Evolutionary conservation across 2,888 invertebrate species (phyloP), one percentile per base, ranked within the genome.

Genomic region (Timema cristinae): DNA sequence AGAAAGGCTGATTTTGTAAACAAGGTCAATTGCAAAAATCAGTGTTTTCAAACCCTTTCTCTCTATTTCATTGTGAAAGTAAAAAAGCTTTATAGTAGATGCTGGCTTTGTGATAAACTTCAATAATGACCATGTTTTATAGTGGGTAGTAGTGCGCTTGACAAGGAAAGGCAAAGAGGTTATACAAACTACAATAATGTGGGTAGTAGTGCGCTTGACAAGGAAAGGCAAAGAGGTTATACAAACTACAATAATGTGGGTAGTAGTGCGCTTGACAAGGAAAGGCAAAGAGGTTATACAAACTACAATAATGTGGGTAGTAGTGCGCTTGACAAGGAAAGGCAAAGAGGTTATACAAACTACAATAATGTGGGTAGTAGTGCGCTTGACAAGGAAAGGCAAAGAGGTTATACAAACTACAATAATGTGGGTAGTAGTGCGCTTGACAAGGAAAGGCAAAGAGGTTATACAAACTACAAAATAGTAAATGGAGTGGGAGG

Each of bases 341-440:
- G 63, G 63, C 63, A 63, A 63, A 63, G 63, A 63, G 63, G 63
- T 63, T 63, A 63, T 63, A n/a, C n/a, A 63, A 63, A 63, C 63
- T 63, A 13, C 48, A 63, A 63, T 63, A 63, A 32, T 63, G 63
- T 63, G 48, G 63, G 47, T 11, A 48, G 63, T 63, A 63, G 63
- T 63, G 32, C 48, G 63, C 63, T 9, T 63, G 48, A 63, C 48
- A 63, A 63, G 48, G 63, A 63, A 48, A 48, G 63, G 63, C 63
- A 63, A 63, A 63, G 63, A 63, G 63, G 63, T 63, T 63, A 63
- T 63, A n/a, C n/a, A 63, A 63, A 63, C 63, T 63, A 13, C 48
- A 63, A 63, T 63, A 63, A 32, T 63, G 63, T 63, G 48, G 63
- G 47, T 11, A 48, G 63, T 63, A 63, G 63, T 63, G 32, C 48